These are phyloP conservation scores for Channa maculata DNA, from an alignment of 2,113 vertebrate species.

Conservation along the genomic window DNA sequence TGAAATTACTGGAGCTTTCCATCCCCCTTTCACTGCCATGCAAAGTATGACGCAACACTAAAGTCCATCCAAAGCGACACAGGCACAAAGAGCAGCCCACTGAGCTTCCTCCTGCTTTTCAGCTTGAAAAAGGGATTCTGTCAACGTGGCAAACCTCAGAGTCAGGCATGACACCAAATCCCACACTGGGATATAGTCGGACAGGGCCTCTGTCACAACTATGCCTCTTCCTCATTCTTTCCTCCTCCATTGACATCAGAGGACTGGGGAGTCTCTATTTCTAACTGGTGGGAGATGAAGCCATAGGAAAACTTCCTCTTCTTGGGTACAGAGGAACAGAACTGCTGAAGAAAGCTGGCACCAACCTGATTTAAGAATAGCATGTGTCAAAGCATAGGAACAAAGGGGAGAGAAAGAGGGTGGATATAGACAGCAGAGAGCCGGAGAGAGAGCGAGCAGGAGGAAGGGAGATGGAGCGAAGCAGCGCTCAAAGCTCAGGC, in stretches of 20 bases:
- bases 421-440: conserved; percentile 17
- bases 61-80: conserved; percentile 41
- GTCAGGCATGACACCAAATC: conserved; percentile 48
- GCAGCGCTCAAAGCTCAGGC: conserved; percentile 55
- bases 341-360: conserved; percentile 25
- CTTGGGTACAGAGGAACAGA: conserved; percentile 11
- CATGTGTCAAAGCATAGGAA: conserved; percentile 40
- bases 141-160: conserved; percentile 76
- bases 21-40: conserved; percentile 30
- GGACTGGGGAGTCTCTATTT: conserved; percentile 9
- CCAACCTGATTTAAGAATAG: conserved; percentile 38
- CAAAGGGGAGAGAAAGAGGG: conserved; percentile 4
- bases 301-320: conserved; percentile 34
- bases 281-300: conserved; percentile 23
- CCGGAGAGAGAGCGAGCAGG: not conserved
- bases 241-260: conserved; percentile 33
- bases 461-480: conserved; percentile 49
- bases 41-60: conserved; percentile 54
- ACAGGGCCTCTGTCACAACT: conserved; percentile 49
- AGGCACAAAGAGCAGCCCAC: conserved; percentile 41
- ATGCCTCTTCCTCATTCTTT: conserved; percentile 41
- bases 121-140: conserved; percentile 59
- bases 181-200: conserved; percentile 31
- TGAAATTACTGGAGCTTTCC: conserved; percentile 62
- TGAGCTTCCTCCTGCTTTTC: conserved; percentile 57